A percentile compares a stretch with the other conserved stretches of the same genome.
These are phyloP conservation scores for Aphelinus atriplicis DNA, from an alignment of 1,140 invertebrate species.

Conservation along the genomic window DNA sequence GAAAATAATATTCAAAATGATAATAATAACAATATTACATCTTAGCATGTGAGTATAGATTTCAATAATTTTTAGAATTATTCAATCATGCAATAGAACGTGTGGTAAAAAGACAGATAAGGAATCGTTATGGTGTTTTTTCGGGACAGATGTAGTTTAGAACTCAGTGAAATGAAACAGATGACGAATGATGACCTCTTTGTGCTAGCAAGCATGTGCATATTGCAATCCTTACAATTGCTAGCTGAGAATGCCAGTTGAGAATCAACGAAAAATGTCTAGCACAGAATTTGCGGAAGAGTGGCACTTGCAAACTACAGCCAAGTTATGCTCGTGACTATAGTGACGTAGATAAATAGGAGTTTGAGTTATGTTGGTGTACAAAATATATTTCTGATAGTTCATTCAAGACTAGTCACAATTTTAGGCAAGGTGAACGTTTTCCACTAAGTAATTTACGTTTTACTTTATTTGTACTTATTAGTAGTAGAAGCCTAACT, in stretches of 20 bases:
- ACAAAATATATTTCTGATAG: conserved; percentile 2
- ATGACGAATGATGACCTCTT: conserved; percentile 25
- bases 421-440: neutral
- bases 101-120: conserved; percentile 5
- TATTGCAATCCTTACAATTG: conserved; percentile 24
- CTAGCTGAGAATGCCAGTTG: conserved; percentile 5
- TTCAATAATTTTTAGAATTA: conserved; percentile 16
- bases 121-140: conserved; percentile 13
- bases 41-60: conserved; percentile 20
- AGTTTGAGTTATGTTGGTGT: neutral
- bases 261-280: conserved; percentile 5
- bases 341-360: neutral
- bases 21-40: conserved; percentile 38
- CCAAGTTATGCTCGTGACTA: neutral
- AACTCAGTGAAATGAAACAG: conserved; percentile 15
- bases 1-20: conserved; percentile 46
- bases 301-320: neutral
- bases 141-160: conserved; percentile 4
- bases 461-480: conserved; percentile 30
- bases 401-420: no score
- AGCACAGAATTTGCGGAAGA: neutral
- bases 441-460: neutral
- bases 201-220: conserved; percentile 32
- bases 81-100: conserved; percentile 33
- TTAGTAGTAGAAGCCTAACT: conserved; percentile 4